A percentile compares a stretch with the other conserved stretches of the same genome.
Evolutionary conservation across 2,797 vertebrate genomes (phyloP).

Genomic region (Rhinoraja longicauda): DNA sequence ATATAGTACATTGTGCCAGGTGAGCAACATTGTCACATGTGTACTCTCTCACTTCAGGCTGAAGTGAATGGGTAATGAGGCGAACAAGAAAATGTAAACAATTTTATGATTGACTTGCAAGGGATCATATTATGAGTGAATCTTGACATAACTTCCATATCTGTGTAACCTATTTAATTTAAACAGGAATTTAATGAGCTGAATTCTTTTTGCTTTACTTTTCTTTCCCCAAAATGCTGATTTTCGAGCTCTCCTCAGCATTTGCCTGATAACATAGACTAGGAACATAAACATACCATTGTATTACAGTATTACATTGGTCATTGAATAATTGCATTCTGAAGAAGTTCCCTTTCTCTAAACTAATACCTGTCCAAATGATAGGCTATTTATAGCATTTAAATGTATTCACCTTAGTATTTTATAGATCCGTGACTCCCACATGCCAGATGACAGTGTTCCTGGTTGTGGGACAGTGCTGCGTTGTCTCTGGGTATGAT

Average conservation of each 20-base stretch:
- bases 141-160: neutral
- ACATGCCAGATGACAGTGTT: neutral
- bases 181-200: neutral
- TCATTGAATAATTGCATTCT: neutral
- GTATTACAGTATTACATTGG: neutral
- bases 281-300: neutral
- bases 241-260: neutral
- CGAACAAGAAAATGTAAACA: neutral
- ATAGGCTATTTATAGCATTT: neutral
- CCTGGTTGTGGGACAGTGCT: neutral
- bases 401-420: neutral
- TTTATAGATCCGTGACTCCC: neutral
- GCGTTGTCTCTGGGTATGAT: neutral
- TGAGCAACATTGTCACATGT: neutral
- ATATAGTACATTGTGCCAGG: neutral
- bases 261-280: neutral
- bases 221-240: neutral
- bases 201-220: neutral
- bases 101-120: neutral
- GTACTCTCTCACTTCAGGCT: neutral
- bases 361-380: neutral
- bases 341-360: too few species aligned
- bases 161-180: neutral
- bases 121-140: neutral
- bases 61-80: neutral